phyloP scores from a whole-genome alignment of 2,113 vertebrate genomes.

The Zingel zingel region DNA sequence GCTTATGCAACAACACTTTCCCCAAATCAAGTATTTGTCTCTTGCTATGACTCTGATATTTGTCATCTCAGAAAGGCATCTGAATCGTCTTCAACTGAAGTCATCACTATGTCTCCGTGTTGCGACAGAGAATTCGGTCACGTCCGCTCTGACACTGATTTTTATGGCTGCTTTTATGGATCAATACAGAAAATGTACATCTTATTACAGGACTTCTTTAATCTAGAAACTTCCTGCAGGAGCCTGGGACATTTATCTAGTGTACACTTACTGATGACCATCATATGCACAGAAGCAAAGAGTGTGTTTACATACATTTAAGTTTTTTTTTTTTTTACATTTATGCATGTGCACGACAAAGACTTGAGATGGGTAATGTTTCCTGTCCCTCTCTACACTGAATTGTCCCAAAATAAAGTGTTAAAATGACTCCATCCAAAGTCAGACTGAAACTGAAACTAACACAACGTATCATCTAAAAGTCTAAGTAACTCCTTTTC shows the following conservation, averaged over 20 bases:
- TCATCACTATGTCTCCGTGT: neutral
- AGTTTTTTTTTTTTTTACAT: no score
- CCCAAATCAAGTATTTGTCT: neutral
- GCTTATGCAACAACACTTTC: neutral
- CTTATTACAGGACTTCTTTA: neutral
- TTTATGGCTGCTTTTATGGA: neutral
- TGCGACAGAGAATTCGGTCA: neutral
- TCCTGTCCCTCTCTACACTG: no score
- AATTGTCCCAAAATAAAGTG: no score
- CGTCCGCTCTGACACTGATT: neutral
- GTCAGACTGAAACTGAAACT: neutral
- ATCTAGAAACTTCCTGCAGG: neutral
- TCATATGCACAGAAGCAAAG: neutral
- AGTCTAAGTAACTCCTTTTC: neutral
- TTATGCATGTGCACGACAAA: no score
- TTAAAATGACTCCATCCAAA: slow-evolving; percentile 4
- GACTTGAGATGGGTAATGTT: no score
- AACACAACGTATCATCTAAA: neutral
- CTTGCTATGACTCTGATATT: neutral
- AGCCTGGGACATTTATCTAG: no score
- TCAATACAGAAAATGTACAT: neutral
- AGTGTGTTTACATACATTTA: no score
- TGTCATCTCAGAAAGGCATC: neutral
- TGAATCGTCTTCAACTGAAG: neutral
- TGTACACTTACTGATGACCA: no score